Percentiles rank a stretch among this genome's conserved stretches.
phyloP scores from a whole-genome alignment of 2,888 invertebrate genomes.

The Noctua pronuba region DNA sequence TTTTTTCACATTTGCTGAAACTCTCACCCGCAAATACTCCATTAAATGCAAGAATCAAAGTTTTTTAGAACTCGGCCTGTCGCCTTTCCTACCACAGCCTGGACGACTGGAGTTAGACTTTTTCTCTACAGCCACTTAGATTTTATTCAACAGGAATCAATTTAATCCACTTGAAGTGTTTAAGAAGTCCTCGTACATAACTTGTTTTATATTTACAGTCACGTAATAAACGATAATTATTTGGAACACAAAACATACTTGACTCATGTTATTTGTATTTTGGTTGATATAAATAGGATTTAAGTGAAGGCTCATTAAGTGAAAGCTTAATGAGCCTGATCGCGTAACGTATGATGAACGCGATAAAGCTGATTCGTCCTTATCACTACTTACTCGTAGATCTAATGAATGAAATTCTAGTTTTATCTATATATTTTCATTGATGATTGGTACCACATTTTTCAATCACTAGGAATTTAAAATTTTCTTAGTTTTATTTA shows the following conservation, averaged over 20 bases:
- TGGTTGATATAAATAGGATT: background rate
- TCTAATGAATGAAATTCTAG: background rate
- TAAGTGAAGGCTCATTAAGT: slow-evolving; percentile 5
- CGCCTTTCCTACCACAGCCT: background rate
- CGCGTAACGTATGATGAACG: background rate
- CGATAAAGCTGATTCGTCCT: background rate
- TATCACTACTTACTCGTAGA: background rate
- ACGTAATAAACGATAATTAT: background rate
- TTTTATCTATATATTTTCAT: slow-evolving; percentile 5
- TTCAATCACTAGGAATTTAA: background rate
- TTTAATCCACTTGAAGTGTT: background rate
- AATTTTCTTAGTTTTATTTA: background rate
- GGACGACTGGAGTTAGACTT: background rate
- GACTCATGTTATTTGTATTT: background rate
- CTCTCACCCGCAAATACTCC: background rate
- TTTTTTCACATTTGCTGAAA: background rate
- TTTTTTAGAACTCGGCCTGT: background rate
- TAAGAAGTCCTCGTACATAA: background rate
- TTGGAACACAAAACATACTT: background rate
- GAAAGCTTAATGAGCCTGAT: background rate
- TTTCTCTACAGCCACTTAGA: background rate
- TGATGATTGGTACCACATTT: background rate
- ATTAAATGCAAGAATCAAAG: background rate
- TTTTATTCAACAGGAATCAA: background rate
- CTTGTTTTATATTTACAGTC: background rate